These are phyloP conservation scores for Molanna angustata DNA, from an alignment of 2,888 invertebrate species.

Conservation along the genomic window DNA sequence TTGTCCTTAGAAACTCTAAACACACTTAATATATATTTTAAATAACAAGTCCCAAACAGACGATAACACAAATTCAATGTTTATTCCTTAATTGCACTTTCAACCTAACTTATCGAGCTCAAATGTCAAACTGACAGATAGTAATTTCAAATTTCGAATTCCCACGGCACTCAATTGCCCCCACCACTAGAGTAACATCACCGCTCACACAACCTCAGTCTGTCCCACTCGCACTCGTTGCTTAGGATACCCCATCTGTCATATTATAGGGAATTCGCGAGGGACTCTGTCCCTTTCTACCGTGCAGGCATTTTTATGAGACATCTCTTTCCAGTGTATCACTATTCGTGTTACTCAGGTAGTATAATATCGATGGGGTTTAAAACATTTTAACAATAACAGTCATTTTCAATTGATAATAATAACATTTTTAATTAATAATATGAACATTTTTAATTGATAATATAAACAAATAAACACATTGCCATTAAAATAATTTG, in stretches of 20 bases:
- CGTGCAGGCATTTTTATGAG: background rate
- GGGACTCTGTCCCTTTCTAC: conserved; percentile 4
- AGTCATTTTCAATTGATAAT: no score
- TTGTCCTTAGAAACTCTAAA: background rate
- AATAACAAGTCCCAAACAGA: background rate
- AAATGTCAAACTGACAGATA: conserved; percentile 29
- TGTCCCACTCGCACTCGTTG: conserved; percentile 13
- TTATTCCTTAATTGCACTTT: no score
- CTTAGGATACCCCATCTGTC: conserved; percentile 17
- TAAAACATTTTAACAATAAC: no score
- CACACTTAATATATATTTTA: background rate
- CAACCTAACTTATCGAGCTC: conserved; percentile 4
- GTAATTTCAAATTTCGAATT: conserved; percentile 20
- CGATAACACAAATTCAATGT: conserved; percentile 3
- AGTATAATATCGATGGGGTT: no score
- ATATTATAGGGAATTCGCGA: conserved; percentile 21
- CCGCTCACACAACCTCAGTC: background rate
- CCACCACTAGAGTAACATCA: conserved; percentile 6
- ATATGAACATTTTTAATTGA: no score
- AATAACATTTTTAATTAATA: no score
- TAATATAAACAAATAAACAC: no score
- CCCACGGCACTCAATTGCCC: conserved; percentile 12
- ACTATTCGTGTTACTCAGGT: conserved; percentile 10
- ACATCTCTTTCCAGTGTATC: conserved; percentile 11
- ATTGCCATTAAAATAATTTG: no score